Conservation (phyloP, 1,140 invertebrate genomes). For the Episyrphus balteatus region DNA sequence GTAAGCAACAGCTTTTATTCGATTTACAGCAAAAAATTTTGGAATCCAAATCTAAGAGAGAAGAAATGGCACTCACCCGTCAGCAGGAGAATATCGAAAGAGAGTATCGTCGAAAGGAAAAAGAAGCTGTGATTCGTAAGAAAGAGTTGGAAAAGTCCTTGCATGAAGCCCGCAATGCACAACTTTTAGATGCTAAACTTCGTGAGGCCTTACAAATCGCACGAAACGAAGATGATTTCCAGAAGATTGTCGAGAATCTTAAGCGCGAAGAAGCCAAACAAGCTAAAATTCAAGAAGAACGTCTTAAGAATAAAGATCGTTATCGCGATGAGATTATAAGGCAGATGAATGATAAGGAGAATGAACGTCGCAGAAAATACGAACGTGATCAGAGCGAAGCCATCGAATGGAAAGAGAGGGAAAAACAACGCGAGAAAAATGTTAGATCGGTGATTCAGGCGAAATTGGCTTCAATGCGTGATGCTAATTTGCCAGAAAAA, state of each 20-base stretch:
- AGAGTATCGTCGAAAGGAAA: conserved; percentile 42
- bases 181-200: conserved; percentile 38
- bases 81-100: conserved; percentile 47
- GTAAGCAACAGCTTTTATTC: conserved; percentile 38
- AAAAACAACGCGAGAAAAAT: conserved; percentile 42
- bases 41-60: conserved; percentile 37
- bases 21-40: conserved; percentile 34
- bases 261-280: conserved; percentile 39
- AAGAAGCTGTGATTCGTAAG: conserved; percentile 39
- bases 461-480: conserved; percentile 46
- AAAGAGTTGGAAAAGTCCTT: conserved; percentile 41
- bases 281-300: conserved; percentile 27
- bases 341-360: conserved; percentile 52
- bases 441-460: conserved; percentile 45
- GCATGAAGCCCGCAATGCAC: conserved; percentile 36
- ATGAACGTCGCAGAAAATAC: conserved; percentile 38
- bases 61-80: conserved; percentile 42
- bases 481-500: conserved; percentile 35
- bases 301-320: conserved; percentile 14
- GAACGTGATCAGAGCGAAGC: conserved; percentile 41
- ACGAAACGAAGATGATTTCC: conserved; percentile 47
- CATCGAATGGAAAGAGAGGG: conserved; percentile 44
- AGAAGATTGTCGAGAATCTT: conserved; percentile 39
- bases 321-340: conserved; percentile 28
- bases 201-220: conserved; percentile 48